A percentile compares a stretch with the other conserved stretches of the same genome.
phyloP scores from a whole-genome alignment of 2,888 invertebrate species.

The Lycophotia porphyrea region DNA sequence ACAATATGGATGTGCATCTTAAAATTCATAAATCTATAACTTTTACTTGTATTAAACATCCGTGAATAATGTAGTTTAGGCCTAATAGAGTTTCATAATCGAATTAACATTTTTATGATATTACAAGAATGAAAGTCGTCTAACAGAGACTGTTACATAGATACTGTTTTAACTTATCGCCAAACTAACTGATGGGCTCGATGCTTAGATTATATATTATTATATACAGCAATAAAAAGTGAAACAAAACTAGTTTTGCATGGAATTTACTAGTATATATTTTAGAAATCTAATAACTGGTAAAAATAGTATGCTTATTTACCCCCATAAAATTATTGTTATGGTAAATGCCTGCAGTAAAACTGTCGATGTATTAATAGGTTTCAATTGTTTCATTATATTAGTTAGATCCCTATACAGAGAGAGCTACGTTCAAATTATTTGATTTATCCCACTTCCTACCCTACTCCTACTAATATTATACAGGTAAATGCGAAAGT shows the following conservation, averaged over 20 bases:
- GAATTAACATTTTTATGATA: slow-evolving; percentile 29
- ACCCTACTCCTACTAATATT: too few species aligned
- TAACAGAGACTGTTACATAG: not conserved
- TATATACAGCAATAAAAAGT: not conserved
- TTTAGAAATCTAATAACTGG: not conserved
- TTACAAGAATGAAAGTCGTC: not conserved
- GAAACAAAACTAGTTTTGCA: not conserved
- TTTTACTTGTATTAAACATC: not conserved
- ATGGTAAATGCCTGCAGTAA: not conserved
- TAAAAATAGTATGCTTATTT: not conserved
- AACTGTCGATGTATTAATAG: not conserved
- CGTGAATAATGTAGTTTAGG: not conserved
- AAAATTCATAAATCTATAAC: slow-evolving; percentile 1
- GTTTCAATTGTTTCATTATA: too few species aligned
- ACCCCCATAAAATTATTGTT: not conserved
- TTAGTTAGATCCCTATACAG: too few species aligned
- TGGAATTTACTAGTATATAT: not conserved
- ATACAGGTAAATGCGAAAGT: too few species aligned
- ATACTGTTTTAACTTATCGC: not conserved
- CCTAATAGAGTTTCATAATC: slow-evolving; percentile 9
- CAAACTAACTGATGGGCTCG: not conserved
- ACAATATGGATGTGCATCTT: not conserved
- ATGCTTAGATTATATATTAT: too few species aligned
- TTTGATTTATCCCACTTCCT: too few species aligned
- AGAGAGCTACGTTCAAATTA: too few species aligned